A percentile compares a stretch with the other conserved stretches of the same genome.
phyloP scores from a whole-genome alignment of 1,140 invertebrate species.

The Nylanderia fulva region DNA sequence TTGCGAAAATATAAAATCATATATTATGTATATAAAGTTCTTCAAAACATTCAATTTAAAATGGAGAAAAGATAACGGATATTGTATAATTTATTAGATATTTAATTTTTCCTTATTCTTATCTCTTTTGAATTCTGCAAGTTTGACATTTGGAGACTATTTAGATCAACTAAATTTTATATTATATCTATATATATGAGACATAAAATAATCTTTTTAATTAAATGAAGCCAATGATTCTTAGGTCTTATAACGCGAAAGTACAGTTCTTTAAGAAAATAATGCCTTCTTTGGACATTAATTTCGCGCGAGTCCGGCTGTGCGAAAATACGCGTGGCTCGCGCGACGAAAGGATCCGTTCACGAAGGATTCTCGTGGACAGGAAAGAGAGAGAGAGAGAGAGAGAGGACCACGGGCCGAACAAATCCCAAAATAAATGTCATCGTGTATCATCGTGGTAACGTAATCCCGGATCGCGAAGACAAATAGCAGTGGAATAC shows the following conservation, averaged over 20 bases:
- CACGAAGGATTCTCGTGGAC: slow-evolving; percentile 40
- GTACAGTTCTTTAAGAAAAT: background rate
- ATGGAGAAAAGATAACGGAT: background rate
- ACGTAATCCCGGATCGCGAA: slow-evolving; percentile 76
- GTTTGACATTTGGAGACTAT: background rate
- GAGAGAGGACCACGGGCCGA: slow-evolving; percentile 59
- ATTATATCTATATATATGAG: too few species aligned
- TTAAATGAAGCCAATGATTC: background rate
- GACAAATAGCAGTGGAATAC: slow-evolving; percentile 76
- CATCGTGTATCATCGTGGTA: slow-evolving; percentile 78
- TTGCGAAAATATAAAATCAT: slow-evolving; percentile 2
- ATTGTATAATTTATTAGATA: too few species aligned
- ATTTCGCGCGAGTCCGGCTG: slow-evolving; percentile 28
- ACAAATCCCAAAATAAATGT: slow-evolving; percentile 77
- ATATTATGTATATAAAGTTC: too few species aligned
- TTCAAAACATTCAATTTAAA: background rate
- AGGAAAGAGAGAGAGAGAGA: slow-evolving; percentile 45
- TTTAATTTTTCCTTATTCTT: background rate
- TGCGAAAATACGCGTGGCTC: slow-evolving; percentile 36
- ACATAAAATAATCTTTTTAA: slow-evolving; percentile 8
- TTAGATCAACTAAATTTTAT: background rate
- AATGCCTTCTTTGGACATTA: background rate
- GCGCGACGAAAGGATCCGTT: slow-evolving; percentile 68
- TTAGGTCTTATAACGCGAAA: background rate
- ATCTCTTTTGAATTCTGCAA: background rate